Conservation (phyloP, 2,888 invertebrate species). For the Diarsia dahlii region DNA sequence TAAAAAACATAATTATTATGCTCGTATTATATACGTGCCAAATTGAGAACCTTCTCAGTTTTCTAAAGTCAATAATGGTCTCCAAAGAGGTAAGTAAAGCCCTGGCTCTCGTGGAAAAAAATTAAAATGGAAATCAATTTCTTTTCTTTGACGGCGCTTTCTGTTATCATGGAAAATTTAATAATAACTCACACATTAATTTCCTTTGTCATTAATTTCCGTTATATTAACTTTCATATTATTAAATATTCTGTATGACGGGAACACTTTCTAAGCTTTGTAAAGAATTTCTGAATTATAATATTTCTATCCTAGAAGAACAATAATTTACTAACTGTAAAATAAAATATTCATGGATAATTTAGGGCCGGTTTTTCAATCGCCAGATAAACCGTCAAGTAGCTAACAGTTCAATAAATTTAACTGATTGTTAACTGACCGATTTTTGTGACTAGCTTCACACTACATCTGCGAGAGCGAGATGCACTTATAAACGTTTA, state of each 20-base stretch:
- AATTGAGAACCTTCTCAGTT: no score
- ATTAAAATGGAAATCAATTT: conserved; percentile 45
- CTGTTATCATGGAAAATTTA: conserved; percentile 21
- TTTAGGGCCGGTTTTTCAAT: no score
- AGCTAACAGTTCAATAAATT: no score
- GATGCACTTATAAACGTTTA: no score
- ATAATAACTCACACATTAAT: conserved; percentile 30
- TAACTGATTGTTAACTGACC: no score
- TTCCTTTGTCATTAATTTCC: conserved; percentile 20
- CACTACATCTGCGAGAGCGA: no score
- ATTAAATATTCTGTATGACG: not conserved
- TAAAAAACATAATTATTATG: not conserved
- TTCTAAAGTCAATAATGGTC: not conserved
- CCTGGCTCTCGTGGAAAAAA: not conserved
- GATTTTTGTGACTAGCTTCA: no score
- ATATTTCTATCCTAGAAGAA: not conserved
- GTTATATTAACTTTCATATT: conserved; percentile 13
- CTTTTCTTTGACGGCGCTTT: conserved; percentile 33
- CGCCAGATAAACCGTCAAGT: no score
- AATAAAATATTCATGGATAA: no score
- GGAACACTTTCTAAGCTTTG: not conserved
- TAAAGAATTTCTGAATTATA: not conserved
- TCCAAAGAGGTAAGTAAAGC: conserved; percentile 16
- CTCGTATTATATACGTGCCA: no score
- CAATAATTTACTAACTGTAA: no score